A percentile compares a stretch with the other conserved stretches of the same genome.
phyloP scores from a whole-genome alignment of 2,888 invertebrate genomes.

The Laspeyria flexula region DNA sequence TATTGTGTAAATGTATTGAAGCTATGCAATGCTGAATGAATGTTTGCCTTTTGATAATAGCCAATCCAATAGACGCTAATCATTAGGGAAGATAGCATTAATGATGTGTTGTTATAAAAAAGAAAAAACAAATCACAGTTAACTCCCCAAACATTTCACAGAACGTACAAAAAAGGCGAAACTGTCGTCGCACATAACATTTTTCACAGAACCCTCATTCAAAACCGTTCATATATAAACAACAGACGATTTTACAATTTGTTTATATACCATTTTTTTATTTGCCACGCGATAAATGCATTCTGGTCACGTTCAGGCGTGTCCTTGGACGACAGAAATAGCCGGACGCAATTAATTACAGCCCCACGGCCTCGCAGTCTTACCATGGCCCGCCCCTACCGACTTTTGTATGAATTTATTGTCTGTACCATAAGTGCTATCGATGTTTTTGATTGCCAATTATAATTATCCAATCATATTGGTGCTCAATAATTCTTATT shows the following conservation, averaged over 20 bases:
- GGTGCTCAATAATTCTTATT: too few species aligned
- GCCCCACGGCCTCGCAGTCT: slow-evolving; percentile 16
- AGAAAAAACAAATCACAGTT: background rate
- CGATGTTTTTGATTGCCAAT: slow-evolving; percentile 30
- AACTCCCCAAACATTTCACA: background rate
- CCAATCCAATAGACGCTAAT: too few species aligned
- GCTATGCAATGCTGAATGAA: too few species aligned
- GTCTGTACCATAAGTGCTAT: slow-evolving; percentile 50
- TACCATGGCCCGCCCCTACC: slow-evolving; percentile 35
- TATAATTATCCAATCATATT: slow-evolving; percentile 35
- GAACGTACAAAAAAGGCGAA: background rate
- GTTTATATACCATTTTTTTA: slow-evolving; percentile 19
- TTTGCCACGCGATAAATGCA: slow-evolving; percentile 36
- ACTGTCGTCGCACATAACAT: background rate
- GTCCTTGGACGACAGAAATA: slow-evolving; percentile 66
- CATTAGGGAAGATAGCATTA: too few species aligned
- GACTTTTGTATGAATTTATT: slow-evolving; percentile 63
- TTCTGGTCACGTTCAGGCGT: slow-evolving; percentile 56
- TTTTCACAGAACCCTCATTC: background rate
- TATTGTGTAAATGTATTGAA: too few species aligned
- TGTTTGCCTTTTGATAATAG: too few species aligned
- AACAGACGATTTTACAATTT: background rate
- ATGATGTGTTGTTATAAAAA: too few species aligned
- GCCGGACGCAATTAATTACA: slow-evolving; percentile 66
- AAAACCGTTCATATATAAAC: background rate